These are phyloP conservation scores for Channa striata DNA, from an alignment of 2,797 vertebrate genomes.

Conservation along the genomic window DNA sequence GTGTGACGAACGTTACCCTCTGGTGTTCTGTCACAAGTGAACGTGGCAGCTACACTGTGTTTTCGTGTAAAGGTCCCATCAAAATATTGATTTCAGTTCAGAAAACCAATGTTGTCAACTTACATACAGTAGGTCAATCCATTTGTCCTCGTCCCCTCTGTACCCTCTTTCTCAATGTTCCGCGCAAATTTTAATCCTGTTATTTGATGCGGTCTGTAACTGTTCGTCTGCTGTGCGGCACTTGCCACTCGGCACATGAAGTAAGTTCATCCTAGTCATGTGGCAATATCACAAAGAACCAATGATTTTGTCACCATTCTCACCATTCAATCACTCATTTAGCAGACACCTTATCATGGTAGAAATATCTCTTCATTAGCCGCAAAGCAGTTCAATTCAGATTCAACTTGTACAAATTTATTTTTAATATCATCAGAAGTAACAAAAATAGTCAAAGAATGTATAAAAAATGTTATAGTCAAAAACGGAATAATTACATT, in stretches of 20 bases:
- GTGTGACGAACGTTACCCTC: neutral
- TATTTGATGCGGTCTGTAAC: neutral
- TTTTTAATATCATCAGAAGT: too few relatives aligned
- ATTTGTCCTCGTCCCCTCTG: neutral
- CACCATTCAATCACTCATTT: neutral
- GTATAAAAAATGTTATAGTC: too few relatives aligned
- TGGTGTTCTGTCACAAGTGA: too few relatives aligned
- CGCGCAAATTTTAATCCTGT: neutral
- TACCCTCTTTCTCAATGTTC: neutral
- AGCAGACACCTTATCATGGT: too few relatives aligned
- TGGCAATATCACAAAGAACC: neutral
- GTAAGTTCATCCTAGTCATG: neutral
- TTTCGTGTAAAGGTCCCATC: neutral
- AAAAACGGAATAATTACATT: too few relatives aligned
- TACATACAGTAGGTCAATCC: neutral
- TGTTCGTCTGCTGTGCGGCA: neutral
- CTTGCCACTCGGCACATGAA: neutral
- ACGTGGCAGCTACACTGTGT: neutral
- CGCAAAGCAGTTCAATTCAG: too few relatives aligned
- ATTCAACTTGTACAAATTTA: too few relatives aligned
- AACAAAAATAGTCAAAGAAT: too few relatives aligned
- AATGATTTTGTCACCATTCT: neutral
- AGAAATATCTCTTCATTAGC: too few relatives aligned
- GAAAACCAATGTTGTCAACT: conserved; percentile 1
- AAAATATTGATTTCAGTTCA: conserved; percentile 1